Evolutionary conservation across 2,888 invertebrate genomes (phyloP).

Genomic region (Noctua comes): DNA sequence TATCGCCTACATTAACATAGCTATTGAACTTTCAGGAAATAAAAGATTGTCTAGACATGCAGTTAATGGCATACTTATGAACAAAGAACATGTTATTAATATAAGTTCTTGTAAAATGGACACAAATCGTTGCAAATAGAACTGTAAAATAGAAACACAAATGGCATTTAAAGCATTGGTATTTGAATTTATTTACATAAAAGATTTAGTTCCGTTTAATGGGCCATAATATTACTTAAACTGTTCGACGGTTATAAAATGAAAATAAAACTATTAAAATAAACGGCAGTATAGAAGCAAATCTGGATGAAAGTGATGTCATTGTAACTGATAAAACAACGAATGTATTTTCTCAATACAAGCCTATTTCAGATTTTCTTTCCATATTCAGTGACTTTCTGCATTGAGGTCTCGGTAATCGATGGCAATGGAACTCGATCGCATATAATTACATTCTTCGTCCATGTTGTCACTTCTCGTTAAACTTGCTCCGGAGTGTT

Average conservation of each 20-base stretch:
- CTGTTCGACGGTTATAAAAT: not conserved
- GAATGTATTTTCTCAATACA: conserved; percentile 15
- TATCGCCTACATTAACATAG: conserved; percentile 38
- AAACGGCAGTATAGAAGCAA: not conserved
- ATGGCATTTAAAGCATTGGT: conserved; percentile 29
- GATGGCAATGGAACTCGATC: conserved; percentile 65
- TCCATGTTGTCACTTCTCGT: conserved; percentile 67
- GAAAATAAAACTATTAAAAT: conserved; percentile 21
- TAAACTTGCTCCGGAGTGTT: conserved; percentile 67
- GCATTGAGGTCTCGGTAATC: conserved; percentile 58
- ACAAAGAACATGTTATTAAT: conserved; percentile 31
- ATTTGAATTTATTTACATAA: conserved; percentile 49
- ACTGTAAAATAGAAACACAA: conserved; percentile 42
- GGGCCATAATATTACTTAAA: conserved; percentile 27
- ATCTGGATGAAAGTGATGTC: not conserved
- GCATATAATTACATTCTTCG: conserved; percentile 68
- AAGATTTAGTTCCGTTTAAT: conserved; percentile 47
- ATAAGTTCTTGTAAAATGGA: conserved; percentile 25
- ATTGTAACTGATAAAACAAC: not conserved
- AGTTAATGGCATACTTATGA: conserved; percentile 12
- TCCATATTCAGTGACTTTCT: conserved; percentile 48
- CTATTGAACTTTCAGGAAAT: conserved; percentile 31
- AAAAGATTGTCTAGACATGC: conserved; percentile 24
- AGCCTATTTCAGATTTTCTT: conserved; percentile 17
- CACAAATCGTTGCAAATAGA: conserved; percentile 35